Evolutionary conservation across 2,797 vertebrate species (phyloP), one percentile per base, ranked within the genome.

Genomic region (Delichon dasypus): DNA sequence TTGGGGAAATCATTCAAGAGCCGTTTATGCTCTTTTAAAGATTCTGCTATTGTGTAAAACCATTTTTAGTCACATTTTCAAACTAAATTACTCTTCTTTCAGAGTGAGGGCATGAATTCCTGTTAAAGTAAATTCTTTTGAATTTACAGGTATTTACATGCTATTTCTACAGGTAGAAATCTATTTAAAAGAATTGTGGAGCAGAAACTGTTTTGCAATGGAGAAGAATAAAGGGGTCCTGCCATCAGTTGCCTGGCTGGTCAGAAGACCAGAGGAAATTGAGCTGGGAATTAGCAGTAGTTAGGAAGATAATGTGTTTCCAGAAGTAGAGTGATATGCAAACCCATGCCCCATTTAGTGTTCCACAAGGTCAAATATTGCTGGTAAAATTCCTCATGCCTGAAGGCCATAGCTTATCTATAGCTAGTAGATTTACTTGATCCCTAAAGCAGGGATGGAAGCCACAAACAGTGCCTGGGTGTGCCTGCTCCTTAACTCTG

Each of bases 391-490:
- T 78, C 27, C 8, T 72, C 42, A 23, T 21, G 26, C 68, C 44
- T 45, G 34, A 78, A 77, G 66, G 57, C 73, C 12, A 1, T 13
- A 45, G 48, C 3, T 79, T 57, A 42, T 21, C 27, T 61, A 13
- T 14, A 83, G 58, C 26, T 38, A 16, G 4, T 14, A 25, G 7
- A 70, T 57, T 82, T 80, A 68, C 54, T 82, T 8, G 11, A 10
- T 55, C 45, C 27, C 21, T 8, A n/a, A 45, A 70, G 14, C 12
- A n/a, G 23, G 18, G 20, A 29, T 48, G 38, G 34, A 79, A 66
- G 21, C 12, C 7, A 9, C 1, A 4, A n/a, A 13, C 10, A 0
- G 0, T 1, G 2, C 11, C 34, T 55, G 16, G 9, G 3, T 50
- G 5, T 27, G 27, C n/a, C 32, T 8, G 1, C 21, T 18, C 34